Evolutionary conservation across 2,888 invertebrate genomes (phyloP), one percentile per base, ranked within the genome.

Genomic region (Megalurothrips usitatus): DNA sequence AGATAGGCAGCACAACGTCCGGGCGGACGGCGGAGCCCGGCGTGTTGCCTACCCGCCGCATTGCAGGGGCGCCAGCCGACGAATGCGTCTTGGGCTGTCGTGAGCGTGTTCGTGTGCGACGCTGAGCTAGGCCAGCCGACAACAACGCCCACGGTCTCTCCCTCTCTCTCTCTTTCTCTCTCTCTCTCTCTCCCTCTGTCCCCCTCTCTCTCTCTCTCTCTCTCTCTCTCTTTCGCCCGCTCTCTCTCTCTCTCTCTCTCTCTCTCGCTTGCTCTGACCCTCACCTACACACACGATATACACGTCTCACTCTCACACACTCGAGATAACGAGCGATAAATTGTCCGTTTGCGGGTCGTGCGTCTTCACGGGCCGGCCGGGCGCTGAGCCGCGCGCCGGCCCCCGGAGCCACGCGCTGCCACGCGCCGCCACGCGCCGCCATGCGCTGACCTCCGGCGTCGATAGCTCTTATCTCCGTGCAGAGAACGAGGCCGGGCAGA

Each of bases 341-440:
- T 68, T 68, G 68, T 68, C 68, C 68, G 68, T 68, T 68, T 23
- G 68, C 68, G 68, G 68, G 58, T n/a, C 23, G 68, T 68, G 68
- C 68, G 68, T 68, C 68, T 23, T 68, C 68, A 68, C 68, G 23
- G 11, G 68, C 8, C 4, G 11, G 68, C 8, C 4, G 23, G 23
- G 68, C 68, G 68, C 68, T 23, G 23, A 68, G 68, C 68, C 52
- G 12, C 49, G n/a, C n/a, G 49, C 49, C 49, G n/a, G n/a, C 17
- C 58, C 14, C 58, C 58, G 58, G n/a, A 58, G 58, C 10, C 58
- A 58, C 58, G 58, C 68, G n/a, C 68, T 6, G 68, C 68, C 68
- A 4, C 23, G 68, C 68, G 23, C 26, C 68, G 26, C 68, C 68
- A 0, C 26, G 12, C 26, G 12, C 68, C 68, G 68, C 26, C 68